Evolutionary conservation across 1,140 invertebrate species (phyloP).

Genomic region (Conus ventricosus): DNA sequence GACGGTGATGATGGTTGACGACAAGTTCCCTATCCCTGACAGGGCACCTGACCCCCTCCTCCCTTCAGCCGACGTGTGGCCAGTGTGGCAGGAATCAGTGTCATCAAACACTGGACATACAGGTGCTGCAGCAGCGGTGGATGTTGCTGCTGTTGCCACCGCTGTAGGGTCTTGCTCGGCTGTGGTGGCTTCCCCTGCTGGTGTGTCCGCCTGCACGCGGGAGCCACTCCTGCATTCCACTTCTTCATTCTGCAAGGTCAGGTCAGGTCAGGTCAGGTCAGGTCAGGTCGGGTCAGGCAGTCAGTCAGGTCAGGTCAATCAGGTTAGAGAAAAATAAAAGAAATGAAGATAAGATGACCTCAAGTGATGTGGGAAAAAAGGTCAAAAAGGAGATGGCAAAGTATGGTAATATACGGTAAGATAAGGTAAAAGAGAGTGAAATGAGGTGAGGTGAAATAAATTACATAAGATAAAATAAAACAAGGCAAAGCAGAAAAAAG

Average conservation of each 20-base stretch:
- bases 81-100: constrained; percentile 16
- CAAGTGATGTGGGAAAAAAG: too few relatives aligned
- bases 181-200: neutral
- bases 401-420: too few relatives aligned
- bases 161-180: neutral
- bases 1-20: constrained; percentile 17
- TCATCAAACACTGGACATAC: neutral
- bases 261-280: too few relatives aligned
- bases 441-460: too few relatives aligned
- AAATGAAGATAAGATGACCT: too few relatives aligned
- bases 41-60: neutral
- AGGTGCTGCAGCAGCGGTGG: neutral
- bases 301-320: too few relatives aligned
- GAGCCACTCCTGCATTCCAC: neutral
- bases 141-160: neutral
- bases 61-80: constrained; percentile 7
- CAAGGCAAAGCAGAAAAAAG: too few relatives aligned
- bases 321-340: too few relatives aligned
- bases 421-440: too few relatives aligned
- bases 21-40: neutral
- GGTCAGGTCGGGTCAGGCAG: too few relatives aligned
- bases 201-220: neutral
- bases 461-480: too few relatives aligned
- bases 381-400: too few relatives aligned
- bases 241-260: neutral